phyloP scores from a whole-genome alignment of 2,797 vertebrate species.

The Coendou prehensilis region DNA sequence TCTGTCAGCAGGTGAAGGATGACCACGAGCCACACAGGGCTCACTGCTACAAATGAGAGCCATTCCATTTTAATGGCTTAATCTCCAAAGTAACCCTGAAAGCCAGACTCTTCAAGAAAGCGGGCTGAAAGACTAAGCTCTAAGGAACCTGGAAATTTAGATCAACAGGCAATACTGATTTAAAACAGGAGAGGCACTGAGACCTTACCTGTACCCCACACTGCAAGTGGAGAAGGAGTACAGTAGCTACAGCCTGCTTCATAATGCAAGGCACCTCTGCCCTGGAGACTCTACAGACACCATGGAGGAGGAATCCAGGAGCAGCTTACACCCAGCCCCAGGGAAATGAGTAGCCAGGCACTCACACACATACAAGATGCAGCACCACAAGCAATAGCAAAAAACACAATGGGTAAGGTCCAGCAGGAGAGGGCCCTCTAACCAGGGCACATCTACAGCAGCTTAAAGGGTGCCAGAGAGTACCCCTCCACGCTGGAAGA shows the following conservation, averaged over 20 bases:
- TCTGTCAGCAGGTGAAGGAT: not conserved
- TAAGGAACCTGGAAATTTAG: slow-evolving; percentile 37
- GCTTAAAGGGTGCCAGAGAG: not conserved
- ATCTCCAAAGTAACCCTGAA: slow-evolving; percentile 63
- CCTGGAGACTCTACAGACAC: not conserved
- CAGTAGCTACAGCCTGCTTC: not conserved
- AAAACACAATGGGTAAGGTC: not conserved
- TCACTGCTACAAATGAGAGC: not conserved
- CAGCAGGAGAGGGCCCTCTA: not conserved
- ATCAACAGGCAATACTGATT: slow-evolving; percentile 25
- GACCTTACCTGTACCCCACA: not conserved
- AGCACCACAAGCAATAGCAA: not conserved
- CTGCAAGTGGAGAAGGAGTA: not conserved
- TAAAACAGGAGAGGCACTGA: not conserved
- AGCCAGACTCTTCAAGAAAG: slow-evolving; percentile 45
- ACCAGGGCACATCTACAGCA: not conserved
- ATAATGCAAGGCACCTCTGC: not conserved
- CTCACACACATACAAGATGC: not conserved
- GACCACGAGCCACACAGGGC: not conserved
- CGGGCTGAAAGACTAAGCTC: slow-evolving; percentile 21
- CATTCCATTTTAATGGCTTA: not conserved
- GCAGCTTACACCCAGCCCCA: not conserved
- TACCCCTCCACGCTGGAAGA: not conserved
- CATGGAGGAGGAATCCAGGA: not conserved
- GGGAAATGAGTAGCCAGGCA: not conserved